Evolutionary conservation across 1,140 invertebrate species (phyloP).

Genomic region (Orussus abietinus): DNA sequence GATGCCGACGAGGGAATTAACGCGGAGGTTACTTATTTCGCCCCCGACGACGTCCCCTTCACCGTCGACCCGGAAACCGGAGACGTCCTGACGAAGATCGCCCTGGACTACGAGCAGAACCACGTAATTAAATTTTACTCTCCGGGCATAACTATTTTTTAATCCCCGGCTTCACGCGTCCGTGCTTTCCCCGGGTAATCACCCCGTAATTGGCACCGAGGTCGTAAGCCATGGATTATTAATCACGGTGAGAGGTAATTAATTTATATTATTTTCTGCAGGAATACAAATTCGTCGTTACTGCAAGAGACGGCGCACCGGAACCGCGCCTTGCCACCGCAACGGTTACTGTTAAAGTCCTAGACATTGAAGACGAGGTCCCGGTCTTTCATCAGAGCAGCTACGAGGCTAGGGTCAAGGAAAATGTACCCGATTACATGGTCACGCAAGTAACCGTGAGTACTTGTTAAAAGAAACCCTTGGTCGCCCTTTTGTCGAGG

Average conservation of each 20-base stretch:
- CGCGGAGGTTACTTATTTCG: conserved; percentile 63
- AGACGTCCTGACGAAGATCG: conserved; percentile 69
- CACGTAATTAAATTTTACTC: conserved; percentile 57
- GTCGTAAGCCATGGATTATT: too few species aligned
- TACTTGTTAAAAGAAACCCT: too few species aligned
- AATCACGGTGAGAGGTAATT: too few species aligned
- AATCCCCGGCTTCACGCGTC: too few species aligned
- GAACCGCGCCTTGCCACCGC: conserved; percentile 83
- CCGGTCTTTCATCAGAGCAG: conserved; percentile 71
- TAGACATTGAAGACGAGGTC: conserved; percentile 79
- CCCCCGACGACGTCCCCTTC: conserved; percentile 76
- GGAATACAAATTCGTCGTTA: conserved; percentile 80
- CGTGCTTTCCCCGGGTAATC: too few species aligned
- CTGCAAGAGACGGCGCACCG: conserved; percentile 80
- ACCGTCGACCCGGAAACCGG: conserved; percentile 73
- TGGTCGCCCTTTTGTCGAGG: too few species aligned
- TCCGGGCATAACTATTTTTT: conserved; percentile 10
- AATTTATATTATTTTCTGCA: too few species aligned
- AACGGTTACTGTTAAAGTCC: conserved; percentile 74
- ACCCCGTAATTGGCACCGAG: too few species aligned
- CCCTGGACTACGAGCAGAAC: conserved; percentile 81
- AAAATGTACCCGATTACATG: conserved; percentile 74
- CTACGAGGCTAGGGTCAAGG: conserved; percentile 76
- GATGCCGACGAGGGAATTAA: conserved; percentile 76
- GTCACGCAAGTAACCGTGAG: conserved; percentile 68